A percentile compares a stretch with the other conserved stretches of the same genome.
Conservation (phyloP, 2,888 invertebrate genomes). For the Cheilosia urbana region DNA sequence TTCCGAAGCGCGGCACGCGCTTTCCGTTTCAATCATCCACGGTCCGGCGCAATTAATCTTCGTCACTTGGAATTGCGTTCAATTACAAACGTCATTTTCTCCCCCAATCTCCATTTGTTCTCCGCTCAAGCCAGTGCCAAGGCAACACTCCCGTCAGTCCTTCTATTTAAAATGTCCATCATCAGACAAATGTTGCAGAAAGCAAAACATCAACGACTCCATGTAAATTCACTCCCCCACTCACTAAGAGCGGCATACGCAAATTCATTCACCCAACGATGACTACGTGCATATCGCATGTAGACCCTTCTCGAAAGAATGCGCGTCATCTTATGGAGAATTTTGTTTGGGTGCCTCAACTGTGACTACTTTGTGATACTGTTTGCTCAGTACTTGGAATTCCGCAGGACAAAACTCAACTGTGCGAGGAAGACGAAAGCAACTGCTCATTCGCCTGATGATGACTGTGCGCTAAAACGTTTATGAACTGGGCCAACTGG, state of each 20-base stretch:
- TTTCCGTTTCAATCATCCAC: slow-evolving; percentile 27
- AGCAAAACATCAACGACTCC: slow-evolving; percentile 55
- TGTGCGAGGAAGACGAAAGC: slow-evolving; percentile 1
- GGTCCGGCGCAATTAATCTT: slow-evolving; percentile 61
- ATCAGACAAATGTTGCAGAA: slow-evolving; percentile 72
- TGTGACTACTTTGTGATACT: slow-evolving; percentile 67
- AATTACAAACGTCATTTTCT: slow-evolving; percentile 73
- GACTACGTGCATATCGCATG: slow-evolving; percentile 47
- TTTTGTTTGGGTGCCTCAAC: slow-evolving; percentile 51
- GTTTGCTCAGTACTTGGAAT: slow-evolving; percentile 69
- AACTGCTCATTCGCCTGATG: slow-evolving; percentile 64
- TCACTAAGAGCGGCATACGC: neutral
- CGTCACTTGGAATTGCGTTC: slow-evolving; percentile 73
- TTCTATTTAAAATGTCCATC: slow-evolving; percentile 54
- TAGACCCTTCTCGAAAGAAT: slow-evolving; percentile 52
- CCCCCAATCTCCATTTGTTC: slow-evolving; percentile 70
- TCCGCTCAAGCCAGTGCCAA: slow-evolving; percentile 4
- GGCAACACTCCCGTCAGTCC: neutral
- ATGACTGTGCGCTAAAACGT: slow-evolving; percentile 73
- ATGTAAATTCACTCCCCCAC: slow-evolving; percentile 44
- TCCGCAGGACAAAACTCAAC: slow-evolving; percentile 23
- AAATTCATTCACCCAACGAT: slow-evolving; percentile 53
- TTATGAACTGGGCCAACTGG: slow-evolving; percentile 50
- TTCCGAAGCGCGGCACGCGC: slow-evolving; percentile 59
- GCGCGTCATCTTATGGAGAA: slow-evolving; percentile 54